Conservation (phyloP, 1,140 invertebrate genomes). For the Agrypnia vestita region DNA sequence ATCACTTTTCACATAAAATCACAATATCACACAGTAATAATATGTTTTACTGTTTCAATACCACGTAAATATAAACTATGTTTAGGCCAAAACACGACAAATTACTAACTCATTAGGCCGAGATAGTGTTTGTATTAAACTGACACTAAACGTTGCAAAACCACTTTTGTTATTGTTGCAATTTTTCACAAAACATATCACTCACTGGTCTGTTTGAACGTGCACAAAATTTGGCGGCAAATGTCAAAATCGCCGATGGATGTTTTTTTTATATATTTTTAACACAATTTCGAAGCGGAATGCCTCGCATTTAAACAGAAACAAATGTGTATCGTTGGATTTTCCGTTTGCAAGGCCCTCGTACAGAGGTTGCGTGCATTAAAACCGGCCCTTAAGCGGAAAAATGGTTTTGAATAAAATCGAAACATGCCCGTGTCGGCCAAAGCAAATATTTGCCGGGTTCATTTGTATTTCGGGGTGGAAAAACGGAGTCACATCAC, state of each 20-base stretch:
- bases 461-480: conserved; percentile 13
- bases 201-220: background rate
- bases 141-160: conserved; percentile 4
- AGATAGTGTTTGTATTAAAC: background rate
- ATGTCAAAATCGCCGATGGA: background rate
- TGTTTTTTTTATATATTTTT: too few species aligned
- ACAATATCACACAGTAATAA: conserved; percentile 10
- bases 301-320: background rate
- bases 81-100: background rate
- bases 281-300: background rate
- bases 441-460: conserved; percentile 8
- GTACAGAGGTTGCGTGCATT: background rate
- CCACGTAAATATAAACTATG: background rate
- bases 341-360: background rate
- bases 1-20: conserved; percentile 9
- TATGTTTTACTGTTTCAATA: background rate
- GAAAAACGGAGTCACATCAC: conserved; percentile 14
- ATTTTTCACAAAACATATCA: background rate
- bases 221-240: conserved; percentile 6
- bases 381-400: background rate
- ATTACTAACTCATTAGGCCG: background rate
- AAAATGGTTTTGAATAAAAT: conserved; percentile 11
- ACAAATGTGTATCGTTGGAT: conserved; percentile 7
- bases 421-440: background rate
- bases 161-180: background rate